Evolutionary conservation across 2,888 invertebrate genomes (phyloP).

Genomic region (Temnothorax ravouxi): DNA sequence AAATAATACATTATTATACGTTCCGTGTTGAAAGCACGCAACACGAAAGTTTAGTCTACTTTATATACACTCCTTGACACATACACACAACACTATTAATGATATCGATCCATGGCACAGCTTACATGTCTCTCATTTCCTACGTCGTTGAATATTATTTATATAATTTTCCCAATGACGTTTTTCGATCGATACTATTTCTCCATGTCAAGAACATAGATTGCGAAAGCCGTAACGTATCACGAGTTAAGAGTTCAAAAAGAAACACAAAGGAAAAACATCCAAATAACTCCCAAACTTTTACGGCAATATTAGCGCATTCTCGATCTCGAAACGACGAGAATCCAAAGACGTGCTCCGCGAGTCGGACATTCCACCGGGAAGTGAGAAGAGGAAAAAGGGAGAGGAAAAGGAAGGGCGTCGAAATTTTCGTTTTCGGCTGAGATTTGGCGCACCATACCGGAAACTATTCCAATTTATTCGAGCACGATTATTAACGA

Average conservation of each 20-base stretch:
- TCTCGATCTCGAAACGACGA: not conserved
- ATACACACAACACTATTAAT: not conserved
- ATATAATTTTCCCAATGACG: not conserved
- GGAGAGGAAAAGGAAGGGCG: not conserved
- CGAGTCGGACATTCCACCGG: conserved; percentile 42
- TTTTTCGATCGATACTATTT: not conserved
- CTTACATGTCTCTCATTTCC: not conserved
- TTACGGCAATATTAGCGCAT: conserved; percentile 1
- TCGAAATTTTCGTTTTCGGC: conserved; percentile 58
- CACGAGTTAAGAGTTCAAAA: not conserved
- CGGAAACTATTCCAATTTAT: conserved; percentile 70
- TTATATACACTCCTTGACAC: not conserved
- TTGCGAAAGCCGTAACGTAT: not conserved
- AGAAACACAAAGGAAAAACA: not conserved
- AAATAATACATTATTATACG: conserved; percentile 15
- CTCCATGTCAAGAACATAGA: not conserved
- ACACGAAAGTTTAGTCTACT: not conserved
- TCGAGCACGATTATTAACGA: conserved; percentile 66
- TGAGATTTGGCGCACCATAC: conserved; percentile 39
- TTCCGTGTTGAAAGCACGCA: not conserved
- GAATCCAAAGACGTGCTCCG: not conserved
- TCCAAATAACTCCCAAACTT: conserved; percentile 11
- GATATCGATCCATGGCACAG: not conserved
- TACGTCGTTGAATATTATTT: not conserved
- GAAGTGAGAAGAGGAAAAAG: not conserved